Conservation (phyloP, 2,888 invertebrate genomes). For the Leptinotarsa juncta region DNA sequence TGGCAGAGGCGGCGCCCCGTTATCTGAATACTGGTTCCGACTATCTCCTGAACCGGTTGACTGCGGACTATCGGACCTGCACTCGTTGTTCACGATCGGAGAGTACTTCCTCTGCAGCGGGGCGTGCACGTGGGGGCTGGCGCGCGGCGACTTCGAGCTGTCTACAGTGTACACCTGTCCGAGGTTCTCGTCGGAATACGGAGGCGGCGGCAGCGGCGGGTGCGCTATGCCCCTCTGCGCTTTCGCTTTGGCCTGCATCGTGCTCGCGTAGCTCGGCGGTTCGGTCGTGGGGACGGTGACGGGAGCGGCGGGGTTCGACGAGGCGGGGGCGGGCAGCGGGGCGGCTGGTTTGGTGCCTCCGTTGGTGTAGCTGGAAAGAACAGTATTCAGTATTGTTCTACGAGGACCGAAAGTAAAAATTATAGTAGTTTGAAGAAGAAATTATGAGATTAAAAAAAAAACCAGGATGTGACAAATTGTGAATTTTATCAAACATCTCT, state of each 20-base stretch:
- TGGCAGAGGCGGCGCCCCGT: slow-evolving; percentile 63
- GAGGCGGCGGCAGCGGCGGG: slow-evolving; percentile 76
- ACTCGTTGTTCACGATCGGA: slow-evolving; percentile 69
- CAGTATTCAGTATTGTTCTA: too few species aligned
- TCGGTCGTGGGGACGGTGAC: slow-evolving; percentile 79
- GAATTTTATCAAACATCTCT: too few species aligned
- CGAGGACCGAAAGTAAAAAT: too few species aligned
- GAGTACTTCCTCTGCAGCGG: slow-evolving; percentile 80
- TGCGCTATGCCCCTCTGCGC: slow-evolving; percentile 74
- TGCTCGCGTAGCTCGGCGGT: slow-evolving; percentile 92
- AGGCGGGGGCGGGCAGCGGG: slow-evolving; percentile 57
- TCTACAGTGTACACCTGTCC: slow-evolving; percentile 65
- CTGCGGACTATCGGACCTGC: slow-evolving; percentile 66
- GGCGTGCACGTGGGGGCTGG: slow-evolving; percentile 70
- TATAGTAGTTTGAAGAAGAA: too few species aligned
- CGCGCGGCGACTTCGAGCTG: slow-evolving; percentile 65
- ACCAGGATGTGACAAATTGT: too few species aligned
- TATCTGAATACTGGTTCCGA: slow-evolving; percentile 63
- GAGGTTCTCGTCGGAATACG: slow-evolving; percentile 67
- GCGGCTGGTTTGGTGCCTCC: slow-evolving; percentile 62
- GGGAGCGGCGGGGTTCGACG: slow-evolving; percentile 64
- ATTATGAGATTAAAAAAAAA: too few species aligned
- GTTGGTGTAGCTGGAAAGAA: slow-evolving; percentile 56
- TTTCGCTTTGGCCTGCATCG: slow-evolving; percentile 79
- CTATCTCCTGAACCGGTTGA: slow-evolving; percentile 66